These are phyloP conservation scores for Aelia acuminata DNA, from an alignment of 2,888 invertebrate genomes.

Conservation along the genomic window DNA sequence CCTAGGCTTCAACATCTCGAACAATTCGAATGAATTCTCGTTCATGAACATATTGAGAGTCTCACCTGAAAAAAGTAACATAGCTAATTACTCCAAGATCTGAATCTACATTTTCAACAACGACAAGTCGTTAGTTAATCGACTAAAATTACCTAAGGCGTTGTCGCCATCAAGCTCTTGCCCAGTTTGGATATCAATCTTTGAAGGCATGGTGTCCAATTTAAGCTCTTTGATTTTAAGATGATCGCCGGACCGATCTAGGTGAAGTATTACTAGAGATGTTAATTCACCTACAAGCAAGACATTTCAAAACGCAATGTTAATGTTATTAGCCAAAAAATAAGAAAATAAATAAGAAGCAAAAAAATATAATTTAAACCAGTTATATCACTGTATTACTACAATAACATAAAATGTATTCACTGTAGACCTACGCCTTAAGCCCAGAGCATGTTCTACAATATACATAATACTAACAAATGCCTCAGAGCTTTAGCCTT, in stretches of 20 bases:
- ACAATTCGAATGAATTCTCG: slow-evolving; percentile 62
- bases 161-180: slow-evolving; percentile 60
- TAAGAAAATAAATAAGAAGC: no score
- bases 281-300: slow-evolving; percentile 25
- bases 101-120: no score
- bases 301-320: no score
- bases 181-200: slow-evolving; percentile 55
- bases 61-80: slow-evolving; percentile 53
- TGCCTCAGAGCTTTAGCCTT: no score
- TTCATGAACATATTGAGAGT: slow-evolving; percentile 59
- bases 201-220: slow-evolving; percentile 59
- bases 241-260: slow-evolving; percentile 3
- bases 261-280: not conserved
- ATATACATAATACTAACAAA: no score
- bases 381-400: no score
- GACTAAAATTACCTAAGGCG: slow-evolving; percentile 52
- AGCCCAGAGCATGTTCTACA: no score
- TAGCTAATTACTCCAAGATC: not conserved
- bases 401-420: no score
- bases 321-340: no score
- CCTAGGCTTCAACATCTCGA: slow-evolving; percentile 56
- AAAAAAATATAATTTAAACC: no score
- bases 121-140: not conserved
- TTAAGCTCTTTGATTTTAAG: slow-evolving; percentile 52
- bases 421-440: no score